Percentiles rank a stretch among this genome's conserved stretches.
phyloP scores from a whole-genome alignment of 2,797 vertebrate species.

The Sebastolobus alascanus region DNA sequence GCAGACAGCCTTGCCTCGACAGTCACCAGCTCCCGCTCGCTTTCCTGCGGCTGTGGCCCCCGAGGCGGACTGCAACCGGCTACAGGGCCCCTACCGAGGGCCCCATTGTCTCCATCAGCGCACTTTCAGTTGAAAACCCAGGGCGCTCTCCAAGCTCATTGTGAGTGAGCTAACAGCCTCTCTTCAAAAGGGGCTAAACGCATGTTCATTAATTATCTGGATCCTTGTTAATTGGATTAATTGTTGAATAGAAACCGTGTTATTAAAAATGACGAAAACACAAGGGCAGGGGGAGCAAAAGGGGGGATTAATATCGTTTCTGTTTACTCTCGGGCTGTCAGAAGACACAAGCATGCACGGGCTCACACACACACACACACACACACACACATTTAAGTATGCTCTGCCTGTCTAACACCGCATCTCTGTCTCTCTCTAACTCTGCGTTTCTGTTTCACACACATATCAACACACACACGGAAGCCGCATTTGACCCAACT shows the following conservation, averaged over 20 bases:
- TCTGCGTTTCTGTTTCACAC: constrained; percentile 51
- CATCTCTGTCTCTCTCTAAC: constrained; percentile 27
- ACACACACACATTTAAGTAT: constrained; percentile 25
- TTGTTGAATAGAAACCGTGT: constrained; percentile 86
- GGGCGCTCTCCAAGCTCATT: constrained; percentile 71
- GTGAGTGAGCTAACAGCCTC: constrained; percentile 73
- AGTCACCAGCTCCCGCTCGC: constrained; percentile 43
- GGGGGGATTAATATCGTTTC: constrained; percentile 78
- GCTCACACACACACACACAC: constrained; percentile 18
- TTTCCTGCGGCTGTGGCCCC: constrained; percentile 60
- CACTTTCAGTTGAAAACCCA: constrained; percentile 69
- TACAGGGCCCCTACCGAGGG: constrained; percentile 56
- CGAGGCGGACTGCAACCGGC: constrained; percentile 39
- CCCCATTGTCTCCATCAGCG: constrained; percentile 66
- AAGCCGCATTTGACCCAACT: constrained; percentile 59
- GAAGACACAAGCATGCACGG: constrained; percentile 33
- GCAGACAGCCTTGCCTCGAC: constrained; percentile 56
- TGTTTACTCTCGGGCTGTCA: constrained; percentile 74
- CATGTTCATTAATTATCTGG: constrained; percentile 84
- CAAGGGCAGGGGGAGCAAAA: constrained; percentile 77
- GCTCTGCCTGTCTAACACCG: constrained; percentile 31
- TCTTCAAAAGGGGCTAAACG: constrained; percentile 80
- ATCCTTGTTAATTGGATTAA: constrained; percentile 88
- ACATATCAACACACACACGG: constrained; percentile 39
- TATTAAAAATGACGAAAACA: constrained; percentile 87